These are phyloP conservation scores for Tympanuchus pallidicinctus DNA, from an alignment of 2,113 vertebrate species.

Conservation along the genomic window DNA sequence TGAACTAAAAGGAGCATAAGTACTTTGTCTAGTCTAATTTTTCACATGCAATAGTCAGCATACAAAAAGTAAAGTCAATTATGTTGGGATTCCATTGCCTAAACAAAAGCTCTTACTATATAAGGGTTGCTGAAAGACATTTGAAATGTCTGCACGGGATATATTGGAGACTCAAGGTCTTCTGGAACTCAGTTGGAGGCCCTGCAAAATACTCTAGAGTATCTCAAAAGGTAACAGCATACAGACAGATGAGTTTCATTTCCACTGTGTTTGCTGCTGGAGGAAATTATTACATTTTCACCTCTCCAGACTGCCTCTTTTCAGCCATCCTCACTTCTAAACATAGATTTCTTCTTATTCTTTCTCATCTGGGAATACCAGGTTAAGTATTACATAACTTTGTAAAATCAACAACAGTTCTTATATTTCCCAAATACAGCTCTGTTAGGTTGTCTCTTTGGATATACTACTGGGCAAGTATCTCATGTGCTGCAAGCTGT, in stretches of 20 bases:
- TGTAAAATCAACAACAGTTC: background rate
- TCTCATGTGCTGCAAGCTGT: background rate
- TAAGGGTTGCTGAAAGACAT: background rate
- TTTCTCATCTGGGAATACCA: background rate
- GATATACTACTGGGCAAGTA: background rate
- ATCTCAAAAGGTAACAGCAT: background rate
- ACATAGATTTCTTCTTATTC: background rate
- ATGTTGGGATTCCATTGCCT: background rate
- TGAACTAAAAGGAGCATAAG: background rate
- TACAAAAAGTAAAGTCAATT: background rate
- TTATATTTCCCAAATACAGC: background rate
- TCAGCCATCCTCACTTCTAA: background rate
- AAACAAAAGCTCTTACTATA: background rate
- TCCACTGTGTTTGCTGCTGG: background rate
- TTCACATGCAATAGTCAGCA: background rate
- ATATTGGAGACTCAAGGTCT: background rate
- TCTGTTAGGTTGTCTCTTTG: background rate
- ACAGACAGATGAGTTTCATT: background rate
- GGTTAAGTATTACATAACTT: background rate
- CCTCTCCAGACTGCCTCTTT: background rate
- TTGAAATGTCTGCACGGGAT: background rate
- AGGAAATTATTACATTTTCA: background rate
- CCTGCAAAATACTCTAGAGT: background rate
- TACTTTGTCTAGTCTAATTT: background rate
- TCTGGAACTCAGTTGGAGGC: background rate